These are phyloP conservation scores for Falco concolor DNA, from an alignment of 2,797 vertebrate species.

Conservation along the genomic window DNA sequence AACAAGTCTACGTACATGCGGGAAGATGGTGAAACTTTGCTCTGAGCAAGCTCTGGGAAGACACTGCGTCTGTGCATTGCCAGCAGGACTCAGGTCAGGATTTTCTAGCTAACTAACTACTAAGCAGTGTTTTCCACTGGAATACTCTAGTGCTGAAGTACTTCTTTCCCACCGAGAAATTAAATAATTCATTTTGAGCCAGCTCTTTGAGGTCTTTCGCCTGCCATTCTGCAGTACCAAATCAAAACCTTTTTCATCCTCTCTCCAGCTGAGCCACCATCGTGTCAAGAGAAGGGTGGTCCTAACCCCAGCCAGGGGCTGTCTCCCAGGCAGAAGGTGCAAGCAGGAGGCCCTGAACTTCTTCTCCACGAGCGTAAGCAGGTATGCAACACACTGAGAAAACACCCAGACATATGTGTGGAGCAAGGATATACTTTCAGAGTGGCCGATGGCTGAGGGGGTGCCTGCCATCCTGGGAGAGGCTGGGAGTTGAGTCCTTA, in stretches of 20 bases:
- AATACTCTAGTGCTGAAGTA: background rate
- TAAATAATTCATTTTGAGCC: background rate
- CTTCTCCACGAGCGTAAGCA: background rate
- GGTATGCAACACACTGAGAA: background rate
- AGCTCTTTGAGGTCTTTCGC: background rate
- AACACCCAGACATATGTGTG: background rate
- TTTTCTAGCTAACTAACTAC: background rate
- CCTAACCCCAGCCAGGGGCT: background rate
- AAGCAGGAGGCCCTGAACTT: background rate
- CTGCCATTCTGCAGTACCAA: background rate
- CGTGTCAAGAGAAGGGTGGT: background rate
- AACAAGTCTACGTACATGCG: fast-evolving
- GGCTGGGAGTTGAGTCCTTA: background rate
- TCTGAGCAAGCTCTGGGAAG: background rate
- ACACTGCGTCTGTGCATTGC: fast-evolving
- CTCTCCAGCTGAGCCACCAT: background rate
- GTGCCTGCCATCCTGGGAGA: background rate
- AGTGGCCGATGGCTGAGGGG: background rate
- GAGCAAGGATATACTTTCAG: background rate
- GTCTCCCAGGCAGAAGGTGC: background rate
- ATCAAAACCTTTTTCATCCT: background rate
- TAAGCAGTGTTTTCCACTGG: background rate
- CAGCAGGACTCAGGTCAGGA: background rate
- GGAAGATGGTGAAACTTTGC: background rate
- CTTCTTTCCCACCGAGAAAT: background rate